Conservation (phyloP, 2,797 vertebrate species). For the Podarcis lilfordi region DNA sequence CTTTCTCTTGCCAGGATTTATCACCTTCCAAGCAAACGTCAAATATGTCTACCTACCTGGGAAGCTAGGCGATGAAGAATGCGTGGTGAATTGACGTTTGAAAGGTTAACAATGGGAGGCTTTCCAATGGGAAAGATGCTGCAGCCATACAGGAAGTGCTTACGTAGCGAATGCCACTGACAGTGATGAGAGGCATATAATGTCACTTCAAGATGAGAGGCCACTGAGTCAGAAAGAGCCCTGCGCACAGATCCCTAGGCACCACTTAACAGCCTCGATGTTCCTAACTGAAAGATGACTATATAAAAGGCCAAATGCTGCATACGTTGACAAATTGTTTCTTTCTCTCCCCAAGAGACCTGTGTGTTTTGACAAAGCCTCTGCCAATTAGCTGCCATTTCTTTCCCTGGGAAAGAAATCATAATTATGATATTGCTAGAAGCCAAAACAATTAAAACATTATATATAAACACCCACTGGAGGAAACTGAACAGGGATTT, state of each 20-base stretch:
- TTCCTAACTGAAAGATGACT: slow-evolving; percentile 42
- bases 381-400: slow-evolving; percentile 44
- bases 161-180: slow-evolving; percentile 20
- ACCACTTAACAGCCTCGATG: slow-evolving; percentile 24
- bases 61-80: background rate
- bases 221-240: slow-evolving; percentile 32
- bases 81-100: slow-evolving; percentile 11
- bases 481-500: slow-evolving; percentile 5
- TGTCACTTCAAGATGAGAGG: slow-evolving; percentile 25
- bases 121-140: slow-evolving; percentile 30
- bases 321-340: background rate
- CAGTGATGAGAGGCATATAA: background rate
- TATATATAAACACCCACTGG: slow-evolving; percentile 8
- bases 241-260: slow-evolving; percentile 1
- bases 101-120: slow-evolving; percentile 18
- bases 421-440: slow-evolving; percentile 28
- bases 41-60: background rate
- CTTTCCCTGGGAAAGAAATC: slow-evolving; percentile 36
- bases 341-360: slow-evolving; percentile 21
- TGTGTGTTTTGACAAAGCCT: slow-evolving; percentile 36
- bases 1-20: background rate
- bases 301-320: slow-evolving; percentile 33
- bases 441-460: background rate
- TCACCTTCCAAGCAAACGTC: background rate
- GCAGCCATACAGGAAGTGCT: slow-evolving; percentile 15